Percentiles rank a stretch among this genome's conserved stretches.
These are phyloP conservation scores for Pterocles burchelli DNA, from an alignment of 2,113 vertebrate species.

Conservation along the genomic window DNA sequence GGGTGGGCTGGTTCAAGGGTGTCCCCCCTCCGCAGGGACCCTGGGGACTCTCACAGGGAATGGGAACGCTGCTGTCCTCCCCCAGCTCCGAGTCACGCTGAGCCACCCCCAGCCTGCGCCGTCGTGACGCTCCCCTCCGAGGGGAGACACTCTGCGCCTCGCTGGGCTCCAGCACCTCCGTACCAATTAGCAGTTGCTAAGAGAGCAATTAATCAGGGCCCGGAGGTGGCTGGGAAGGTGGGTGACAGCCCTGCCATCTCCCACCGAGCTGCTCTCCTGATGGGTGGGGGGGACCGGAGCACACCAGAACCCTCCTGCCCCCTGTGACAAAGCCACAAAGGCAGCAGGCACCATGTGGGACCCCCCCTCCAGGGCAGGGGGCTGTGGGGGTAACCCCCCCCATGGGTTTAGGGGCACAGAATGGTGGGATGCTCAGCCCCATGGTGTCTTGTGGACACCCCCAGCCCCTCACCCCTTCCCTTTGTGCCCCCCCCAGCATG, in stretches of 20 bases:
- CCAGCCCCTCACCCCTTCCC: not conserved
- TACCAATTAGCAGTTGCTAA: not conserved
- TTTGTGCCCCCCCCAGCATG: rapidly evolving
- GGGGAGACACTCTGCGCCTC: not conserved
- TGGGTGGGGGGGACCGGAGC: not conserved
- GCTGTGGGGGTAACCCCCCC: rapidly evolving
- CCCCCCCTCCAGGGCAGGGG: rapidly evolving
- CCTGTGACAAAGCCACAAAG: rapidly evolving
- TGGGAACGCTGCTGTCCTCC: not conserved
- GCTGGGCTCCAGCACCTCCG: not conserved
- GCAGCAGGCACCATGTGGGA: rapidly evolving
- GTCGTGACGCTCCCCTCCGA: not conserved
- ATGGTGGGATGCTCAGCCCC: not conserved
- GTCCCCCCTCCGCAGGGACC: not conserved
- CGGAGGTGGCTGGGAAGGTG: not conserved
- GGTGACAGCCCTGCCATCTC: not conserved
- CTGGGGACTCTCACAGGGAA: not conserved
- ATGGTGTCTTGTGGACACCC: rapidly evolving
- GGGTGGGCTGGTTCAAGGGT: not conserved
- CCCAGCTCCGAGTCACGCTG: not conserved
- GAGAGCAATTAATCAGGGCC: not conserved
- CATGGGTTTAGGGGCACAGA: rapidly evolving
- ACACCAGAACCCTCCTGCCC: rapidly evolving
- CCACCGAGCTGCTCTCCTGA: not conserved
- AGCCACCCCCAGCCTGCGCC: not conserved